Conservation (phyloP, 1,140 invertebrate species). For the Pantala flavescens region DNA sequence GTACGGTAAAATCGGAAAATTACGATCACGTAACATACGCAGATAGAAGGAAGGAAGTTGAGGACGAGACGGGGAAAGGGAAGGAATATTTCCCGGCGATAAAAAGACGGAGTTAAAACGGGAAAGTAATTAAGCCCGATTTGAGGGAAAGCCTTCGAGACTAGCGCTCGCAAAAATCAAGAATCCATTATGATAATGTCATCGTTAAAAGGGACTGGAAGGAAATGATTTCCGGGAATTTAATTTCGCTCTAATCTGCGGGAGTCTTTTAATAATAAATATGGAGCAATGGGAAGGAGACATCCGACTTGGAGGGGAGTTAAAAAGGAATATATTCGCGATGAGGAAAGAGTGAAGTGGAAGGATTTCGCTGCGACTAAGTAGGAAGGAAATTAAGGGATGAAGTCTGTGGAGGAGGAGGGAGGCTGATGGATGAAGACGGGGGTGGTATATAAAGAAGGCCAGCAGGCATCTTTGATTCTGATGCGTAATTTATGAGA, state of each 20-base stretch:
- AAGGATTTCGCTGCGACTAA: not conserved
- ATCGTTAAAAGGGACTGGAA: not conserved
- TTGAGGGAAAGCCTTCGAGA: too few relatives aligned
- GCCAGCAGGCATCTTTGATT: not conserved
- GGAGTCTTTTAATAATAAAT: slow-evolving; percentile 6
- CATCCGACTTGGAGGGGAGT: too few relatives aligned
- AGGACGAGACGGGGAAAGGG: too few relatives aligned
- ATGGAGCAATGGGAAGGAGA: not conserved
- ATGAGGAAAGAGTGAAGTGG: too few relatives aligned
- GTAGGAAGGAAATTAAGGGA: not conserved
- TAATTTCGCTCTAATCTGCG: not conserved
- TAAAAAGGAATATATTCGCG: too few relatives aligned
- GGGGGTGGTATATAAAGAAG: not conserved
- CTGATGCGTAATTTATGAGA: not conserved
- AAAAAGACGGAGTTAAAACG: too few relatives aligned
- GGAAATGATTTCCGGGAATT: not conserved
- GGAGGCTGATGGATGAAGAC: not conserved
- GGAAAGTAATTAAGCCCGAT: too few relatives aligned
- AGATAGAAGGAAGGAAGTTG: too few relatives aligned
- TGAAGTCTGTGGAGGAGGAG: not conserved
- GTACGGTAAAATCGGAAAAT: too few relatives aligned
- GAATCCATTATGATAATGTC: slow-evolving; percentile 7
- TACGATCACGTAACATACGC: too few relatives aligned
- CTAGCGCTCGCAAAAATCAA: not conserved
- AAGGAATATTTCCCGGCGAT: too few relatives aligned